A percentile compares a stretch with the other conserved stretches of the same genome.
Evolutionary conservation across 2,888 invertebrate genomes (phyloP).

Genomic region (Criorhina ranunculi): DNA sequence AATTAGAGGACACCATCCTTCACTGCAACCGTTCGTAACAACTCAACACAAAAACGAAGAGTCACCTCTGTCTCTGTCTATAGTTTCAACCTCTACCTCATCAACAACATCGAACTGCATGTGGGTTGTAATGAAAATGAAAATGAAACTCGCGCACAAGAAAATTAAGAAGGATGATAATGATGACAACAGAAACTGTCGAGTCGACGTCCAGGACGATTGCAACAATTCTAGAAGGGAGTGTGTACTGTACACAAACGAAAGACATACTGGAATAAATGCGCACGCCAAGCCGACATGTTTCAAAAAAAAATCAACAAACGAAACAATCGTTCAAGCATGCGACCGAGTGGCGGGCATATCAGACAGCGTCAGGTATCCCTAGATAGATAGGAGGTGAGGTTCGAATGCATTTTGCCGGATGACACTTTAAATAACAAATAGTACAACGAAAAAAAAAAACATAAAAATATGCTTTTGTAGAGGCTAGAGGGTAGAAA

Average conservation of each 20-base stretch:
- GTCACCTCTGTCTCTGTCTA: not conserved
- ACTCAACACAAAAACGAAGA: not conserved
- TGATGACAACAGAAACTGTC: conserved; percentile 12
- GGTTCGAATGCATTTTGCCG: conserved; percentile 26
- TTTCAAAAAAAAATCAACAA: conserved; percentile 62
- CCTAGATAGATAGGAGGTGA: conserved; percentile 26
- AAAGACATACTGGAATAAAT: conserved; percentile 15
- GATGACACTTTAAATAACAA: conserved; percentile 29
- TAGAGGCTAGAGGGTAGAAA: conserved; percentile 16
- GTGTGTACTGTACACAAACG: conserved; percentile 15
- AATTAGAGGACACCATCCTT: conserved; percentile 25
- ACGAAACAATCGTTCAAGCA: conserved; percentile 54
- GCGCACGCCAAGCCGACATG: conserved; percentile 34
- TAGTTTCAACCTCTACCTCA: not conserved
- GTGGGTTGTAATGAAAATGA: conserved; percentile 23
- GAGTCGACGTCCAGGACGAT: conserved; percentile 4
- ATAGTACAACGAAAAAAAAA: conserved; percentile 22
- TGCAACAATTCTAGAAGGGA: conserved; percentile 8
- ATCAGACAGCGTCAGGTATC: conserved; percentile 43
- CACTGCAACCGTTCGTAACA: conserved; percentile 1
- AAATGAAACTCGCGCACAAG: not conserved
- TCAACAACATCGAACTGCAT: conserved; percentile 18
- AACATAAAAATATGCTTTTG: conserved; percentile 18
- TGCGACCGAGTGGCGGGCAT: conserved; percentile 43
- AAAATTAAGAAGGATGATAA: conserved; percentile 18